Conservation (phyloP, 2,888 invertebrate genomes). For the Perdita meconis region DNA sequence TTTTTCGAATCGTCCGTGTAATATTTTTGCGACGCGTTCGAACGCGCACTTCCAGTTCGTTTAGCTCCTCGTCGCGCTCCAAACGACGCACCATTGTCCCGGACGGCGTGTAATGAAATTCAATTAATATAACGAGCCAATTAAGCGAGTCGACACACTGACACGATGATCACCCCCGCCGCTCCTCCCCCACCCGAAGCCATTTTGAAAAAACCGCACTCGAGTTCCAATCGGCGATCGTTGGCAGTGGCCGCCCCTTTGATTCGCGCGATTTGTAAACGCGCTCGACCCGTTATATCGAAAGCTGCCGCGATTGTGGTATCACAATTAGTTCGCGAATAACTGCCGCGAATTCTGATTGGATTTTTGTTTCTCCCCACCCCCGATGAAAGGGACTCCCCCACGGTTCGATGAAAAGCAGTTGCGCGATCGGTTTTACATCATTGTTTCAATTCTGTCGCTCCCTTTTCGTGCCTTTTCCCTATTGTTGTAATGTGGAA, state of each 20-base stretch:
- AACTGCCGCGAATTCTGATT: constrained; percentile 14
- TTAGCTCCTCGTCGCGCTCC: constrained; percentile 63
- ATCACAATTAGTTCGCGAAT: constrained; percentile 44
- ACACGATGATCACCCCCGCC: constrained; percentile 66
- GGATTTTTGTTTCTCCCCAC: constrained; percentile 12
- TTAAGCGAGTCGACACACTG: constrained; percentile 74
- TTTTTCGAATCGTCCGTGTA: constrained; percentile 67
- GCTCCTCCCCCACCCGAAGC: too few relatives aligned
- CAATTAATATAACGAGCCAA: constrained; percentile 81
- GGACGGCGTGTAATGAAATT: constrained; percentile 72
- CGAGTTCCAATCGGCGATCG: constrained; percentile 39
- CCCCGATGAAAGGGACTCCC: background rate
- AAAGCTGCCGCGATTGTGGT: constrained; percentile 58
- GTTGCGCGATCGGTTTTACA: background rate
- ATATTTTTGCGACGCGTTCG: constrained; percentile 64
- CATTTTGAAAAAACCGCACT: constrained; percentile 42
- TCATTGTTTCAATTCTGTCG: background rate
- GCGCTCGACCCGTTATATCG: constrained; percentile 47
- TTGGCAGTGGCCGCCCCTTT: constrained; percentile 43
- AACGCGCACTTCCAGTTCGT: constrained; percentile 58
- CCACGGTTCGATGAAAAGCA: background rate
- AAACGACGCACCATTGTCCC: constrained; percentile 62
- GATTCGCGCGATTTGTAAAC: constrained; percentile 51
- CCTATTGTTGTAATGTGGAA: background rate
- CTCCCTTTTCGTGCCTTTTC: background rate